phyloP scores from a whole-genome alignment of 2,113 vertebrate genomes.

The Apaloderma vittatum region DNA sequence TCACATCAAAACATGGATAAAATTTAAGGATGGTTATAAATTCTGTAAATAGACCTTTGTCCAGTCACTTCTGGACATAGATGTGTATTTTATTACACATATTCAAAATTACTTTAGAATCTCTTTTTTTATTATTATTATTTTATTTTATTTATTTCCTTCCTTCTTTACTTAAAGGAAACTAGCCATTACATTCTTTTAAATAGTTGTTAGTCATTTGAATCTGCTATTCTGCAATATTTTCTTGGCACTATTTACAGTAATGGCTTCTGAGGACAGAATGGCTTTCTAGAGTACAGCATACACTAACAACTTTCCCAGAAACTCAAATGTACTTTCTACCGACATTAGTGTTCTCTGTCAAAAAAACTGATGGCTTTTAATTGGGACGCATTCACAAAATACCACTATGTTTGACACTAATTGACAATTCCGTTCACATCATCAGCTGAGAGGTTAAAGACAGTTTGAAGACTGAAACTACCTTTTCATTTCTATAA shows the following conservation, averaged over 20 bases:
- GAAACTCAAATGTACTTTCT: background rate
- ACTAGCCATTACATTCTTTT: background rate
- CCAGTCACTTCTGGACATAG: background rate
- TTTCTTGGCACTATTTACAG: background rate
- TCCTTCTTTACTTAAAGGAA: background rate
- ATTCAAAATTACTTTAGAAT: background rate
- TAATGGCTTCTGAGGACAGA: background rate
- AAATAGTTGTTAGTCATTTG: background rate
- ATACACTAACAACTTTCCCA: background rate
- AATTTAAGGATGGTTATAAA: background rate
- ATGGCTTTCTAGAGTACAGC: background rate
- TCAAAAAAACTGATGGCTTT: background rate
- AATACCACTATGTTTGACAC: background rate
- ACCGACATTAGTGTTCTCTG: background rate
- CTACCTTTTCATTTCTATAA: background rate
- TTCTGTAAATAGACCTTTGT: background rate
- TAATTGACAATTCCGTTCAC: background rate
- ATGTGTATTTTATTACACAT: background rate
- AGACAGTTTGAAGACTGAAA: background rate
- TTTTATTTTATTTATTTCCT: background rate
- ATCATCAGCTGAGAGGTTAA: background rate
- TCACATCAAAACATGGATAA: background rate
- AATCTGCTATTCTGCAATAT: background rate
- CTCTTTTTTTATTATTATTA: background rate
- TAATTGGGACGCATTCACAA: background rate